phyloP scores from a whole-genome alignment of 1,140 invertebrate genomes.

The Drosophila insularis region DNA sequence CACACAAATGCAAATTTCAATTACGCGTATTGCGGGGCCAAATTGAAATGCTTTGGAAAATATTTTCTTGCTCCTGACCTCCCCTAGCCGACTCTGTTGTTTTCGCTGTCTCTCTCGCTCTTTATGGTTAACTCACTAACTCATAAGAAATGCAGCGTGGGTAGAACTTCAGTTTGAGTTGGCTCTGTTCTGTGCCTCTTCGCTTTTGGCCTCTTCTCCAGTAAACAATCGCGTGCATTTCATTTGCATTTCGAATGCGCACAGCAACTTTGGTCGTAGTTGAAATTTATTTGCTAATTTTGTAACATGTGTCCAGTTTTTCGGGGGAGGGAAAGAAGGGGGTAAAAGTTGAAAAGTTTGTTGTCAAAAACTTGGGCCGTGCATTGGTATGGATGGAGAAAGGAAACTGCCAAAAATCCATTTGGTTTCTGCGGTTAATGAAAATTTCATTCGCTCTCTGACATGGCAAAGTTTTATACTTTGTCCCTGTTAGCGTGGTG shows the following conservation, averaged over 20 bases:
- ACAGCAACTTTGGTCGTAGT: conserved; percentile 48
- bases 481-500: conserved; percentile 20
- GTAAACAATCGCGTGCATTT: conserved; percentile 76
- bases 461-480: conserved; percentile 43
- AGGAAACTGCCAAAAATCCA: conserved; percentile 57
- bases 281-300: conserved; percentile 79
- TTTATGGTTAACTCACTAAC: conserved; percentile 13
- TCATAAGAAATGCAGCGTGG: conserved; percentile 67
- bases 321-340: not conserved
- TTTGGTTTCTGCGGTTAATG: conserved; percentile 74
- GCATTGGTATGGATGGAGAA: not conserved
- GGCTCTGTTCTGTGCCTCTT: conserved; percentile 6
- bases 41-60: conserved; percentile 76
- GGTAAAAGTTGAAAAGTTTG: conserved; percentile 66
- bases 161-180: conserved; percentile 25
- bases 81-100: not conserved
- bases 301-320: conserved; percentile 75
- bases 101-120: not conserved
- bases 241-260: conserved; percentile 75
- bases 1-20: conserved; percentile 77
- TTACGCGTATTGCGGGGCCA: conserved; percentile 70
- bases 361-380: conserved; percentile 54
- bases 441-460: conserved; percentile 65
- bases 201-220: not conserved
- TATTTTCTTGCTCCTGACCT: conserved; percentile 52